Percentiles rank a stretch among this genome's conserved stretches.
Evolutionary conservation across 2,113 vertebrate species (phyloP).

Genomic region (Probosciger aterrimus): DNA sequence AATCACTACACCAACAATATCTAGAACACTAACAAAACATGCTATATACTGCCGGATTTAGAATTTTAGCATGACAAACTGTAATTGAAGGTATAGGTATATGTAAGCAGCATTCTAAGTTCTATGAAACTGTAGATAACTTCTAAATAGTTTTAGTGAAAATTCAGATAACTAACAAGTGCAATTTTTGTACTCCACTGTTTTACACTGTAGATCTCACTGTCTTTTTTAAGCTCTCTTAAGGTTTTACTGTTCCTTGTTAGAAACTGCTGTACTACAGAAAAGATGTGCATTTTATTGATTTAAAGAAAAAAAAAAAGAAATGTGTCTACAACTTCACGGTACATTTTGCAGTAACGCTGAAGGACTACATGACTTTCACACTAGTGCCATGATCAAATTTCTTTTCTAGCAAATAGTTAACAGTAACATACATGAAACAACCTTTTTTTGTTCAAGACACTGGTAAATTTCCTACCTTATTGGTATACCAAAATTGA

Average conservation of each 20-base stretch:
- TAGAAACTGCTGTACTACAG: neutral
- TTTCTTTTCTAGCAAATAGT: neutral
- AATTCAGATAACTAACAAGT: neutral
- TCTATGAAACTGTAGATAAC: neutral
- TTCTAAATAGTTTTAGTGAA: neutral
- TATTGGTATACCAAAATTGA: neutral
- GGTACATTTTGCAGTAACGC: neutral
- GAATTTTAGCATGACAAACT: neutral
- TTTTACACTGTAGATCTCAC: neutral
- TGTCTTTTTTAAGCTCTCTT: neutral
- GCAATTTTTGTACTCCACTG: neutral
- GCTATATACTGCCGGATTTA: neutral
- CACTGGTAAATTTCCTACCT: neutral
- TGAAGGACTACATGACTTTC: neutral
- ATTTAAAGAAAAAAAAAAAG: neutral
- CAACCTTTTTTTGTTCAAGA: neutral
- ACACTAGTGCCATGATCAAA: neutral
- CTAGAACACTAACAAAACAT: neutral
- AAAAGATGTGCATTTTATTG: neutral
- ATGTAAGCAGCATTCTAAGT: neutral
- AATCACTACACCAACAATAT: neutral
- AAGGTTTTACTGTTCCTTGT: neutral
- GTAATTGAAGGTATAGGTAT: neutral
- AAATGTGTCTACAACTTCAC: neutral
- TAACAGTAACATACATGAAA: neutral